phyloP scores from a whole-genome alignment of 2,797 vertebrate species.

The Phoxinus dragarum region DNA sequence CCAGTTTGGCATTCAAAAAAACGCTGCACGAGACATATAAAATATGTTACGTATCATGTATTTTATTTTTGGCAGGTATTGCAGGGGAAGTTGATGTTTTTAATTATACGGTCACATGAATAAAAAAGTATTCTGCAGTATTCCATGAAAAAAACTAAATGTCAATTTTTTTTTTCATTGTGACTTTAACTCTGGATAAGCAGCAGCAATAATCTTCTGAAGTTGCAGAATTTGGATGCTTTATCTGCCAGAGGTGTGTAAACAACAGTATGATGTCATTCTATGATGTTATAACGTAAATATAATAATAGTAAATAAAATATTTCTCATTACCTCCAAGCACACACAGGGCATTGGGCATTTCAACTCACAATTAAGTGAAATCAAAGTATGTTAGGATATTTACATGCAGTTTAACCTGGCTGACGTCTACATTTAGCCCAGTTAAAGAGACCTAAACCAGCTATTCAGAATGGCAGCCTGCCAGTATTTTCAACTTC shows the following conservation, averaged over 20 bases:
- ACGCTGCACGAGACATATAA: too few relatives aligned
- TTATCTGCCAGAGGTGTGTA: neutral
- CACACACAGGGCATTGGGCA: neutral
- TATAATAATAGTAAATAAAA: neutral
- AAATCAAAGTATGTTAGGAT: neutral
- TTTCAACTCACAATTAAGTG: neutral
- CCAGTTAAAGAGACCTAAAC: conserved; percentile 39
- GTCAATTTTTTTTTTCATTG: neutral
- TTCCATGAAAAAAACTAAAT: neutral
- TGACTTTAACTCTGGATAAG: neutral
- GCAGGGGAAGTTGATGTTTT: neutral
- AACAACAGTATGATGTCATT: conserved; percentile 22
- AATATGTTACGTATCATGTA: too few relatives aligned
- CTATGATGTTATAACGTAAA: neutral
- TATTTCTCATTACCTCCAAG: neutral
- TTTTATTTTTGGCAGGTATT: too few relatives aligned
- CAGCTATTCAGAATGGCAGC: conserved; percentile 59
- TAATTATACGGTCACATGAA: neutral
- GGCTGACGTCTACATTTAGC: conserved; percentile 48
- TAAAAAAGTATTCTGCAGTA: too few relatives aligned
- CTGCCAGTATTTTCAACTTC: neutral
- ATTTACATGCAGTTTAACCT: neutral
- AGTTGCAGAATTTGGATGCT: neutral
- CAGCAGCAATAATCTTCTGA: neutral
- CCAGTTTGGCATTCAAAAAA: too few relatives aligned